A percentile compares a stretch with the other conserved stretches of the same genome.
phyloP scores from a whole-genome alignment of 2,113 vertebrate genomes.

The Arothron firmamentum region DNA sequence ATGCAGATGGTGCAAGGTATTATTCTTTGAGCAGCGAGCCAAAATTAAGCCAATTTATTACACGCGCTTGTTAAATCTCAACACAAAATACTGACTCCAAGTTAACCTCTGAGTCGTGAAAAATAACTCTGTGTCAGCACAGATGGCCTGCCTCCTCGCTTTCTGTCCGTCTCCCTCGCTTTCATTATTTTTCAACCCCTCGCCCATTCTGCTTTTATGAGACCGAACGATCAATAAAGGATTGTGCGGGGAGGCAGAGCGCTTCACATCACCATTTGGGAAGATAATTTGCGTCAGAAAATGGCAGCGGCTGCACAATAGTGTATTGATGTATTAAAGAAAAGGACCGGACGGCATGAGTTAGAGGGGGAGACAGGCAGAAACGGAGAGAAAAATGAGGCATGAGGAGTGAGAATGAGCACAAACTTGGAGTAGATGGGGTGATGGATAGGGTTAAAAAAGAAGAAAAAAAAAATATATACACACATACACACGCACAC shows the following conservation, averaged over 20 bases:
- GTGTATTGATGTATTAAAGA: slow-evolving; percentile 83
- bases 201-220: slow-evolving; percentile 77
- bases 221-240: slow-evolving; percentile 88
- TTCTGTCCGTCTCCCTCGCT: slow-evolving; percentile 27
- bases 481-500: no score
- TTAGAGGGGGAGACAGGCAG: slow-evolving; percentile 16
- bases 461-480: neutral
- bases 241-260: slow-evolving; percentile 75
- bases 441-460: slow-evolving; percentile 4
- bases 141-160: slow-evolving; percentile 12
- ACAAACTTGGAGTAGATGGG: slow-evolving; percentile 2
- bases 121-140: slow-evolving; percentile 84
- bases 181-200: slow-evolving; percentile 31
- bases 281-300: slow-evolving; percentile 83
- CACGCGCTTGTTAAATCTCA: slow-evolving; percentile 79
- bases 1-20: neutral
- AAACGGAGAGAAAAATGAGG: slow-evolving; percentile 14
- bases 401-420: slow-evolving; percentile 10
- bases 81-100: slow-evolving; percentile 93
- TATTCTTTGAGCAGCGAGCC: neutral
- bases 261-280: slow-evolving; percentile 67
- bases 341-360: slow-evolving; percentile 51
- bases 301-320: slow-evolving; percentile 73
- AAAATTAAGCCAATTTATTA: slow-evolving; percentile 9
- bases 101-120: slow-evolving; percentile 92